Conservation (phyloP, 2,888 invertebrate species). For the Ophion slaviceki region DNA sequence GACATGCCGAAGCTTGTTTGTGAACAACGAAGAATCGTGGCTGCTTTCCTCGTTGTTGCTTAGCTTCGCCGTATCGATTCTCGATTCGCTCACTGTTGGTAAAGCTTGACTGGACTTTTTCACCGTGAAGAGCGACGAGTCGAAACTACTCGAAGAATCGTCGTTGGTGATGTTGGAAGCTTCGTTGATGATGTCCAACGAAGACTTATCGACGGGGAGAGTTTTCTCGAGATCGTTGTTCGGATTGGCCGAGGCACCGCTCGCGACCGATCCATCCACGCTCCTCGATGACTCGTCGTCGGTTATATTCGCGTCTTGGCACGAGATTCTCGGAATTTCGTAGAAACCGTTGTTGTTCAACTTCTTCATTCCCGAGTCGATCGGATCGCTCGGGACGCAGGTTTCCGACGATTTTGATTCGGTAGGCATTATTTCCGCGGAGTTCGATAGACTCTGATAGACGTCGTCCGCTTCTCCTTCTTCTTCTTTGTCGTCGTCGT, state of each 20-base stretch:
- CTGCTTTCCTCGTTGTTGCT: slow-evolving; percentile 39
- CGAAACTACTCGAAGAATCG: slow-evolving; percentile 68
- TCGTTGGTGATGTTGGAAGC: slow-evolving; percentile 74
- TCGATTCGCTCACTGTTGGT: background rate
- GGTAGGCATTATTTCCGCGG: slow-evolving; percentile 29
- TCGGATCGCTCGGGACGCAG: background rate
- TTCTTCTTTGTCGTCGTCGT: slow-evolving; percentile 59
- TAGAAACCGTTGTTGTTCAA: slow-evolving; percentile 55
- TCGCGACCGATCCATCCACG: slow-evolving; percentile 54
- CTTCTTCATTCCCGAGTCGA: slow-evolving; percentile 33
- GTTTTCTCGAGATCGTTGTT: slow-evolving; percentile 18
- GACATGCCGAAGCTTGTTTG: background rate
- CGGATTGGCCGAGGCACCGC: slow-evolving; percentile 6
- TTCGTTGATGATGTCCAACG: slow-evolving; percentile 32
- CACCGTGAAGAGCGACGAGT: slow-evolving; percentile 48
- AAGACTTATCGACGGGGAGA: slow-evolving; percentile 5
- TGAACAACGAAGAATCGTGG: slow-evolving; percentile 50
- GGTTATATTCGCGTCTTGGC: slow-evolving; percentile 73
- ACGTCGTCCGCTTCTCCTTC: slow-evolving; percentile 2
- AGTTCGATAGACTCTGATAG: slow-evolving; percentile 66
- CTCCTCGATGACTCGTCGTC: slow-evolving; percentile 76
- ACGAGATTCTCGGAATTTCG: slow-evolving; percentile 30
- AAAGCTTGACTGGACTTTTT: slow-evolving; percentile 24
- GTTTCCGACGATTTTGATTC: slow-evolving; percentile 18
- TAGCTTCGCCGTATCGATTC: slow-evolving; percentile 22